Evolutionary conservation across 2,888 invertebrate species (phyloP), one percentile per base, ranked within the genome.

Genomic region (Drosophila greeni): DNA sequence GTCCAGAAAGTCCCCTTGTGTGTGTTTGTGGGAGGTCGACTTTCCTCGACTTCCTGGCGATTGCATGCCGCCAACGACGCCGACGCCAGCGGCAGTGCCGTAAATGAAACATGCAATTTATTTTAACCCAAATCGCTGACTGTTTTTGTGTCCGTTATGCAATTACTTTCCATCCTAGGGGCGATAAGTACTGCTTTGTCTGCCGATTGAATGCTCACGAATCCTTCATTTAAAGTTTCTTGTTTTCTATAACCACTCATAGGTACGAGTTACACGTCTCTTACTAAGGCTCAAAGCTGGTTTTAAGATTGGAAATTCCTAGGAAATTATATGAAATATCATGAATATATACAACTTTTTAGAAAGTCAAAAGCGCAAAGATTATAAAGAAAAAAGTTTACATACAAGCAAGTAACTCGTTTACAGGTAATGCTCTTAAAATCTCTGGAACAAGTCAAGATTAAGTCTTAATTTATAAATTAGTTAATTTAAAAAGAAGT

Each of bases 51-150:
- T 64, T 64, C 62, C 62, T 64, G 62, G 52, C 64, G 31, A 37
- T 62, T 43, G 62, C 62, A 62, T 62, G 62, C 42, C 45, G 18
- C 45, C 45, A 16, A 2, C 23, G 26, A 2, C 23, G 40, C 9
- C n/a, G 40, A 5, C n/a, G 45, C 29, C 45, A 31, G 31, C 31
- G 20, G 45, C 31, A 31, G 20, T 39, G 48, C 45, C 39, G 53
- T 42, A 71, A 71, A 67, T 55, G 74, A 68, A 82, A 78, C 82
- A 76, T 76, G 76, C 68, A 77, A 83, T 79, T 79, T 76, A 70
- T 76, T 75, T 72, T 75, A 82, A 75, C 80, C 80, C 67, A 76
- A 75, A 82, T 80, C 42, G 39, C 34, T 36, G 31, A 5, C 61
- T 24, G 51, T 42, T 62, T 48, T 51, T 64, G 62, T 67, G 42